Base-by-base conservation (phyloP, 2,888 invertebrate species). In the Drosophila rubida region DNA sequence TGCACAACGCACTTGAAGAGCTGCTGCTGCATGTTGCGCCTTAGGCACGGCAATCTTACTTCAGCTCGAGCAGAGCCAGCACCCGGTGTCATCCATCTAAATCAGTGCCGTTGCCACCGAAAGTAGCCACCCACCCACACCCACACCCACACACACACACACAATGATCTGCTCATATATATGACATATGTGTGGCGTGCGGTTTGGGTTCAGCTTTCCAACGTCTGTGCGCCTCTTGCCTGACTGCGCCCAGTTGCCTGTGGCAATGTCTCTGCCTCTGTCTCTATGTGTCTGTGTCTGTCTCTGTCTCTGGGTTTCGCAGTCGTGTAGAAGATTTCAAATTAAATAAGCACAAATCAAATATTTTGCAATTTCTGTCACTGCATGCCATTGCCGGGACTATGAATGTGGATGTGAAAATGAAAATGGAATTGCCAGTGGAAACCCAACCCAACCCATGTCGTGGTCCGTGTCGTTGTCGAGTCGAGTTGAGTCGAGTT, bases 271-370 rank as follows among this genome's bases (percentile, higher is more conserved):
- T 50, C 30, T 5, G 9, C 8, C 4, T 27, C 41, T 27, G 14
- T 35, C 4, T n/a, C 11, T n/a, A n/a, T n/a, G n/a, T n/a, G n/a
- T 27, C 41, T 27, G 14, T 35, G 2, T n/a, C 11, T 11, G 42
- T 7, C 46, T 55, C 32, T 27, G 60, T 13, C 49, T 54, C 30
- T 65, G 58, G 44, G 19, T 39, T 54, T 54, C 46, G 49, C 57
- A 54, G 50, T 62, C 50, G 68, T 65, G 65, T 66, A 32, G 67
- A 67, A 88, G 67, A 80, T 74, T 84, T 82, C 72, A 84, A 87
- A 83, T 87, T 87, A 84, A 87, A 88, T 83, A 80, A 80, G 87
- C 87, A 73, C 85, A 88, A 88, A 88, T 84, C 89, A 88, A 88
- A 88, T 87, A 83, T 87, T 88, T 84, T 87, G 69, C 78, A 78